Evolutionary conservation across 2,888 invertebrate species (phyloP).

Genomic region (Cenopis cana): DNA sequence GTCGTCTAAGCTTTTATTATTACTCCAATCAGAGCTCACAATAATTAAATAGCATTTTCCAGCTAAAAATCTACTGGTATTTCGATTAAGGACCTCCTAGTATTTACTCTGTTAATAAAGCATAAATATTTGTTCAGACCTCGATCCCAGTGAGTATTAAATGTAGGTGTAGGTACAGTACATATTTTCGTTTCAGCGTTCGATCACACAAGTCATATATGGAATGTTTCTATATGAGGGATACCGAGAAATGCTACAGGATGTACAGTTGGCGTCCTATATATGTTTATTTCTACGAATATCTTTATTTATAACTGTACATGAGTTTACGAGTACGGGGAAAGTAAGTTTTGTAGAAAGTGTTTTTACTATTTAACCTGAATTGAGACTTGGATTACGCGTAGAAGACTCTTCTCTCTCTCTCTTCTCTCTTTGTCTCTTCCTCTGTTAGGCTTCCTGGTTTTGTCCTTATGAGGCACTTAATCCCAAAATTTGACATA

Average conservation of each 20-base stretch:
- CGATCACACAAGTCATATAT: slow-evolving; percentile 29
- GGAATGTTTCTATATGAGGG: slow-evolving; percentile 4
- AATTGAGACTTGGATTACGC: too few species aligned
- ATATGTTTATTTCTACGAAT: too few species aligned
- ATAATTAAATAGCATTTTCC: too few species aligned
- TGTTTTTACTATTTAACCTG: too few species aligned
- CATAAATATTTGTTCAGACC: slow-evolving; percentile 25
- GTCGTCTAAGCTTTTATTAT: too few species aligned
- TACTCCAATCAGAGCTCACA: too few species aligned
- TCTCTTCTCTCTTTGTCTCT: too few species aligned
- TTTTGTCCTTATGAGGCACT: too few species aligned
- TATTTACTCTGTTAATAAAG: background rate
- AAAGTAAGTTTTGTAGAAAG: too few species aligned
- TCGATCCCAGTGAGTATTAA: slow-evolving; percentile 15
- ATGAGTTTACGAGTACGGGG: background rate
- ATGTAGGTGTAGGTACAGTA: slow-evolving; percentile 9
- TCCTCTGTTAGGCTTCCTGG: too few species aligned
- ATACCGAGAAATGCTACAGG: slow-evolving; percentile 49
- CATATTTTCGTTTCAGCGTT: slow-evolving; percentile 12
- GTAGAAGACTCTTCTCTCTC: too few species aligned
- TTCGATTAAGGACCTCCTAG: background rate
- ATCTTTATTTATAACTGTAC: background rate
- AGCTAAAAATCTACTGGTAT: background rate
- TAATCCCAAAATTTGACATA: too few species aligned
- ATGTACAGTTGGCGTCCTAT: slow-evolving; percentile 10